phyloP scores from a whole-genome alignment of 1,140 invertebrate species.

The Calephelis nemesis region DNA sequence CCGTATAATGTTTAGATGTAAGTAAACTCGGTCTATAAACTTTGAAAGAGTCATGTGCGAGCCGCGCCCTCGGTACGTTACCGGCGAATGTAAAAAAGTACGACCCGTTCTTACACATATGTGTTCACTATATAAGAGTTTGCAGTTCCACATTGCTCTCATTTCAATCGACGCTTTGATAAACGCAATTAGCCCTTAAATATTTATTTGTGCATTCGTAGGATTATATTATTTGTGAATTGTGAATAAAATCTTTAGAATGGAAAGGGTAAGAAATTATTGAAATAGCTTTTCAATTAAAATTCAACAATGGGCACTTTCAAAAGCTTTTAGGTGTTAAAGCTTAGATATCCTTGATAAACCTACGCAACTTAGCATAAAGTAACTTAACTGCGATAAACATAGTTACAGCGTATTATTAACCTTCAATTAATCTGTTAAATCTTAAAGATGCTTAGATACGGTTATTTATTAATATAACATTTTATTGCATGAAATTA shows the following conservation, averaged over 20 bases:
- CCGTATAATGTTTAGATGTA: slow-evolving; percentile 5
- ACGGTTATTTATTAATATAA: too few species aligned
- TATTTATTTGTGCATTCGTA: slow-evolving; percentile 14
- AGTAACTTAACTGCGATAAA: slow-evolving; percentile 10
- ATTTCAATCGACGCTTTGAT: slow-evolving; percentile 72
- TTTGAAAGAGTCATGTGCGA: slow-evolving; percentile 26
- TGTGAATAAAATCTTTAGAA: slow-evolving; percentile 27
- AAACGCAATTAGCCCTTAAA: slow-evolving; percentile 59
- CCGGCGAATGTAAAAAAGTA: slow-evolving; percentile 76
- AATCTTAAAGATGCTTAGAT: too few species aligned
- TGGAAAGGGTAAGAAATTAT: slow-evolving; percentile 32
- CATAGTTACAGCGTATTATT: background rate
- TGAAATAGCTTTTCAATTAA: background rate
- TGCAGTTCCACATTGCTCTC: slow-evolving; percentile 71
- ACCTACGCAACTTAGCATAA: slow-evolving; percentile 24
- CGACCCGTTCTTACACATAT: slow-evolving; percentile 78
- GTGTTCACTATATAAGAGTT: slow-evolving; percentile 75
- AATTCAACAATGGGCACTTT: slow-evolving; percentile 1
- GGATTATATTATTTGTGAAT: slow-evolving; percentile 6
- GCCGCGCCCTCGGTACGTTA: slow-evolving; percentile 60
- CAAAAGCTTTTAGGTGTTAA: slow-evolving; percentile 7
- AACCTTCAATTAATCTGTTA: background rate
- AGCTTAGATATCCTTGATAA: slow-evolving; percentile 49
- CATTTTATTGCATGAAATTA: too few species aligned
- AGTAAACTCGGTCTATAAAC: slow-evolving; percentile 24